phyloP scores from a whole-genome alignment of 92 coral and sea anemone genomes.

The Desmophyllum pertusum region DNA sequence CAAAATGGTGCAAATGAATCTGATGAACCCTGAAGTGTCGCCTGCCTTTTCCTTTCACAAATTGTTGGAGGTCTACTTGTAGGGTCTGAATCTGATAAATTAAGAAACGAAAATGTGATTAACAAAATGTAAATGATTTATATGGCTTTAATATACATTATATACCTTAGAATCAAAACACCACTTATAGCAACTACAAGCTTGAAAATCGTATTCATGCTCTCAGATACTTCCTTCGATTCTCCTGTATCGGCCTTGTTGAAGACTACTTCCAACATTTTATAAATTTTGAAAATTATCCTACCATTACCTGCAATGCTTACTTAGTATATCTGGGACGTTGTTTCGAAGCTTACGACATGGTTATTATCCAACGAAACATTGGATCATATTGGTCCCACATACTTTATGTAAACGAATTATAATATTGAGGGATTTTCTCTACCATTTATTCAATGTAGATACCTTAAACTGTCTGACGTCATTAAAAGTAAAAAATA shows the following conservation, averaged over 20 bases:
- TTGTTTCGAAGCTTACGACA: background rate
- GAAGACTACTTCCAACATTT: no score
- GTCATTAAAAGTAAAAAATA: no score
- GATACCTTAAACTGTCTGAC: background rate
- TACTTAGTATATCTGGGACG: background rate
- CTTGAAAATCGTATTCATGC: no score
- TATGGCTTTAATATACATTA: no score
- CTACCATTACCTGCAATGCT: background rate
- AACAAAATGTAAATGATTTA: background rate
- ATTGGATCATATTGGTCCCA: background rate
- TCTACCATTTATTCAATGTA: background rate
- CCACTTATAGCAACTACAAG: no score
- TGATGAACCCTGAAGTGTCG: conserved; percentile 33
- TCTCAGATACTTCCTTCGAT: no score
- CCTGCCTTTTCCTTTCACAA: conserved; percentile 29
- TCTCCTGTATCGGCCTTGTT: background rate
- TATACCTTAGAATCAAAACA: no score
- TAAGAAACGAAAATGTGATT: no score
- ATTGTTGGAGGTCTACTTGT: conserved; percentile 19
- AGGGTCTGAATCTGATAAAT: conserved; percentile 12
- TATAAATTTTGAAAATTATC: background rate
- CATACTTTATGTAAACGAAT: background rate
- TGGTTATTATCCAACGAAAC: background rate
- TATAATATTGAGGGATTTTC: no score
- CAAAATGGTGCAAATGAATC: conserved; percentile 64